Conservation (phyloP, 2,888 invertebrate genomes). For the Azorinus chamasolen region DNA sequence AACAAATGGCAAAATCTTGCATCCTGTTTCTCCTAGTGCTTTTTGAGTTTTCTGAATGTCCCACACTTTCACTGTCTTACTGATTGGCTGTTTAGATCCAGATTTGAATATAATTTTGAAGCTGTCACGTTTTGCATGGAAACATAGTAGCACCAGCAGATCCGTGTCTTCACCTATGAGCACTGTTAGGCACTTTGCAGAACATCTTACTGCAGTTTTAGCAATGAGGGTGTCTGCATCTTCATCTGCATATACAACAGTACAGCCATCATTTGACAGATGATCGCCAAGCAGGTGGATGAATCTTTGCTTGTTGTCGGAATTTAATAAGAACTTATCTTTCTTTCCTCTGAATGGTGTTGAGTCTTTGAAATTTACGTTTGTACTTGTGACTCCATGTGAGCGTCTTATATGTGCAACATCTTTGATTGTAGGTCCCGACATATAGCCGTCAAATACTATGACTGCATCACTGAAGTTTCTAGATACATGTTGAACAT, state of each 20-base stretch:
- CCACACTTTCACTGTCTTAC: conserved; percentile 20
- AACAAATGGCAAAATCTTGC: conserved; percentile 39
- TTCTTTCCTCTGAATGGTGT: conserved; percentile 12
- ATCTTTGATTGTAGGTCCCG: conserved; percentile 48
- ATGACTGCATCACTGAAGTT: conserved; percentile 8
- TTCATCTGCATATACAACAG: too few relatives aligned
- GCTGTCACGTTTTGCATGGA: conserved; percentile 38
- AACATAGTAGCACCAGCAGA: conserved; percentile 62
- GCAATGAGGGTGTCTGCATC: too few relatives aligned
- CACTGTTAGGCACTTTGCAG: too few relatives aligned
- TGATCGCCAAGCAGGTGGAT: conserved; percentile 6
- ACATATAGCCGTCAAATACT: conserved; percentile 12
- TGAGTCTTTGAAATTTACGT: neutral
- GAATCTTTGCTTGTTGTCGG: conserved; percentile 14
- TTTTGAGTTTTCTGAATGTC: conserved; percentile 48
- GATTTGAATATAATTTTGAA: conserved; percentile 52
- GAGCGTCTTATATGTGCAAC: conserved; percentile 38
- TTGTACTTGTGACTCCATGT: conserved; percentile 7
- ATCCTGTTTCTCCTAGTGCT: conserved; percentile 39
- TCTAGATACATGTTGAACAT: conserved; percentile 15
- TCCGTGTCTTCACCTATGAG: too few relatives aligned
- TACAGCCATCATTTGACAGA: too few relatives aligned
- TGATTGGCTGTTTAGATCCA: conserved; percentile 11
- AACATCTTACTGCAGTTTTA: too few relatives aligned
- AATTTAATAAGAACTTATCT: neutral